These are phyloP conservation scores for Agelastica alni DNA, from an alignment of 2,888 invertebrate species.

Conservation along the genomic window DNA sequence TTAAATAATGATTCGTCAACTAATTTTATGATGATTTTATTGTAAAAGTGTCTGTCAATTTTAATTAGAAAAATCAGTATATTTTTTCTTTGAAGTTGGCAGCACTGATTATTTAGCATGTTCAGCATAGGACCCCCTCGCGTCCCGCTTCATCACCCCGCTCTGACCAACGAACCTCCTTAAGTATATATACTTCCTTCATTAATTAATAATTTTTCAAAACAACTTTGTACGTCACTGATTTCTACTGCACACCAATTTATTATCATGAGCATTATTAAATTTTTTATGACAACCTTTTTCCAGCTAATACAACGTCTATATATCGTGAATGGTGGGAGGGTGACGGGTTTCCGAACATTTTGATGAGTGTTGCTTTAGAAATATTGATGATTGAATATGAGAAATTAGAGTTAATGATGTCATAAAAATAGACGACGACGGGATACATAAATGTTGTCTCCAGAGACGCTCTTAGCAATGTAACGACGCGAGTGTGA, in stretches of 20 bases:
- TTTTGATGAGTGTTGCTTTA: conserved; percentile 18
- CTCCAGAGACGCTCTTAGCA: conserved; percentile 6
- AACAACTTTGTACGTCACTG: too few relatives aligned
- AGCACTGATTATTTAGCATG: too few relatives aligned
- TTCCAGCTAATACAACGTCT: conserved; percentile 11
- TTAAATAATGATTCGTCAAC: too few relatives aligned
- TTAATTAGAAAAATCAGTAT: too few relatives aligned
- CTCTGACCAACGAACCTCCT: too few relatives aligned
- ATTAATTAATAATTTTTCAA: too few relatives aligned
- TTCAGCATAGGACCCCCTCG: too few relatives aligned
- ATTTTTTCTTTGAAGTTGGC: too few relatives aligned
- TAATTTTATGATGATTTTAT: too few relatives aligned
- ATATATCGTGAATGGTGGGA: conserved; percentile 9
- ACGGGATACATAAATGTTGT: conserved; percentile 6
- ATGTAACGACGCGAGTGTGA: not conserved
- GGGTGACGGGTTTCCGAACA: conserved; percentile 6
- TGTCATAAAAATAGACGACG: conserved; percentile 17
- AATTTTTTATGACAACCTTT: conserved; percentile 12
- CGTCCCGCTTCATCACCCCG: too few relatives aligned
- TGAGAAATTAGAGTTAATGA: conserved; percentile 19
- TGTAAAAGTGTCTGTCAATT: too few relatives aligned
- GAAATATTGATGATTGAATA: conserved; percentile 20
- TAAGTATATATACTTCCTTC: too few relatives aligned
- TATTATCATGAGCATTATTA: conserved; percentile 15
- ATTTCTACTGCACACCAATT: conserved; percentile 1